A percentile compares a stretch with the other conserved stretches of the same genome.
These are phyloP conservation scores for Rhynchonycteris naso DNA, from an alignment of 2,797 vertebrate species.

Conservation along the genomic window DNA sequence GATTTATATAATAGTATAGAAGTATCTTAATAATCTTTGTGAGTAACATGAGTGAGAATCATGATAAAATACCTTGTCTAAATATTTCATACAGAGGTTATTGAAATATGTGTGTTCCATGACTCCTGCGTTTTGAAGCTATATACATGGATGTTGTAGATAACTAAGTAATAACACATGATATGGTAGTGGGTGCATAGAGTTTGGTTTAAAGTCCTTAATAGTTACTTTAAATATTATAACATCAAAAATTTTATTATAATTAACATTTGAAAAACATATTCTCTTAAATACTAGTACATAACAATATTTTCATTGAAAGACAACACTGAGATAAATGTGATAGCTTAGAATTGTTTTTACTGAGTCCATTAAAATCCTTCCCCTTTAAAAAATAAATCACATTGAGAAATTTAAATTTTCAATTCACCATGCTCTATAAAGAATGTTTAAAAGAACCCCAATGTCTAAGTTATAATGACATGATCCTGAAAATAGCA, in stretches of 20 bases:
- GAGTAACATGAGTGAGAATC: not conserved
- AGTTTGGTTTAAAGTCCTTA: constrained; percentile 23
- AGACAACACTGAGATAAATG: not conserved
- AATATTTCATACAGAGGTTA: not conserved
- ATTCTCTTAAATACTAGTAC: not conserved
- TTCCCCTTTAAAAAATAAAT: constrained; percentile 31
- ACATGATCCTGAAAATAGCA: not conserved
- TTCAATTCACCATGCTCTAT: not conserved
- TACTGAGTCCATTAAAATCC: not conserved
- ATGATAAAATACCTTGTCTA: not conserved
- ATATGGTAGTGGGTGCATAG: not conserved
- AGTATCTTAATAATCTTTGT: not conserved
- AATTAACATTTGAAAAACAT: constrained; percentile 46
- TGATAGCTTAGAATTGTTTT: not conserved
- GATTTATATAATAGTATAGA: not conserved
- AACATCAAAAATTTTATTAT: not conserved
- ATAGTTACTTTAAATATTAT: constrained; percentile 13
- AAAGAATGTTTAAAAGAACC: not conserved
- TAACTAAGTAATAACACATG: not conserved
- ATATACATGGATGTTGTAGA: not conserved
- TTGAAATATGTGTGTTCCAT: not conserved
- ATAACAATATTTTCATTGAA: not conserved
- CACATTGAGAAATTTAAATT: not conserved
- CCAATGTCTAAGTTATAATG: not conserved
- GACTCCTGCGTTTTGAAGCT: not conserved